Evolutionary conservation across 2,113 vertebrate genomes (phyloP).

Genomic region (Gallinago undulata): DNA sequence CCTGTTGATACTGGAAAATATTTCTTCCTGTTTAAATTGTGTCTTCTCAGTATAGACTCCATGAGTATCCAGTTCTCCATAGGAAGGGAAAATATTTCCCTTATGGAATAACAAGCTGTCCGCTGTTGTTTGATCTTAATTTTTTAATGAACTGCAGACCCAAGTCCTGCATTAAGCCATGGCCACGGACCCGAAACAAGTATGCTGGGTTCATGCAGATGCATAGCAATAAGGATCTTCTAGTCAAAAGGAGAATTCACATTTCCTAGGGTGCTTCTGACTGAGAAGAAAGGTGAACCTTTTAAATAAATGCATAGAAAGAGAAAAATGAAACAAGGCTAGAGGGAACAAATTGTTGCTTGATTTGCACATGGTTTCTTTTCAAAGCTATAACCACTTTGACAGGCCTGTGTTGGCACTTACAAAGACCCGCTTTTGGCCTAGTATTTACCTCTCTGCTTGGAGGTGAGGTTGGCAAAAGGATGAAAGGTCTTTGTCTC

Average conservation of each 20-base stretch:
- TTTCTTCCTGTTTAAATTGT: not conserved
- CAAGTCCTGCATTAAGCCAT: not conserved
- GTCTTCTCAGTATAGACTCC: not conserved
- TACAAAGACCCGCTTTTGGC: not conserved
- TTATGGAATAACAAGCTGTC: not conserved
- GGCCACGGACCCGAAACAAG: not conserved
- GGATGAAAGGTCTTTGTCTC: not conserved
- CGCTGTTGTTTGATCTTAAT: not conserved
- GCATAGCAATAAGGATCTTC: not conserved
- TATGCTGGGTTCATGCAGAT: not conserved
- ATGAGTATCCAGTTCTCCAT: not conserved
- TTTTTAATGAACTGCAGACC: not conserved
- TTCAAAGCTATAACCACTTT: constrained; percentile 4
- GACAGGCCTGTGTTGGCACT: not conserved
- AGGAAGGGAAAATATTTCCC: not conserved
- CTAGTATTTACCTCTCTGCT: not conserved
- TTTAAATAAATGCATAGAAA: not conserved
- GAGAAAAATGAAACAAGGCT: not conserved
- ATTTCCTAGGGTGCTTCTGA: not conserved
- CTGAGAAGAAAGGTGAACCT: not conserved
- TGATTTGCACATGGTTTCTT: not conserved
- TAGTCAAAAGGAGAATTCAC: not conserved
- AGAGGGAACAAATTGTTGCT: not conserved
- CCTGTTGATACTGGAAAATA: not conserved
- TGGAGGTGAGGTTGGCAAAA: not conserved